Conservation (phyloP, 2,797 vertebrate genomes). For the Lepus oiostolus region DNA sequence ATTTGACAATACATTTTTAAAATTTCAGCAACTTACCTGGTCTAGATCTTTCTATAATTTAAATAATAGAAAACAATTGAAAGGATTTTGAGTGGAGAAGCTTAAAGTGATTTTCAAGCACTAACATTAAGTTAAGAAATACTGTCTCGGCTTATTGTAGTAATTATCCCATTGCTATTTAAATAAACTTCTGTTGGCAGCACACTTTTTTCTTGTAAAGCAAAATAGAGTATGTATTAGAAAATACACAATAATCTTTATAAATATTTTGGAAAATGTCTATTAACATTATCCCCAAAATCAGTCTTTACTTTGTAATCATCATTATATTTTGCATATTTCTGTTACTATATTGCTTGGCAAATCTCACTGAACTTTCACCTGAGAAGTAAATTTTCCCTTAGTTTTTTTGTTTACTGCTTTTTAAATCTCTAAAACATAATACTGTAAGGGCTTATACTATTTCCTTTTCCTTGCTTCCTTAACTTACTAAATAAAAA, state of each 20-base stretch:
- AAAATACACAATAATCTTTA: constrained; percentile 65
- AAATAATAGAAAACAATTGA: constrained; percentile 59
- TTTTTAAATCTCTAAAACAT: constrained; percentile 45
- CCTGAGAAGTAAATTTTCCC: neutral
- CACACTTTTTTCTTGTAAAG: constrained; percentile 78
- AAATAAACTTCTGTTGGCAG: constrained; percentile 81
- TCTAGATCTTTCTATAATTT: constrained; percentile 20
- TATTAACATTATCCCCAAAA: constrained; percentile 28
- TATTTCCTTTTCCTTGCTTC: constrained; percentile 27
- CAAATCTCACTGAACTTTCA: constrained; percentile 31
- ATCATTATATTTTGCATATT: constrained; percentile 22
- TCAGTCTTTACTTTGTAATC: neutral
- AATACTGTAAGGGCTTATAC: neutral
- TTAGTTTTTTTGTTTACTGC: constrained; percentile 9
- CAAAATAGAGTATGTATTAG: constrained; percentile 64
- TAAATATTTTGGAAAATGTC: constrained; percentile 82
- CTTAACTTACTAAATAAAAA: constrained; percentile 48
- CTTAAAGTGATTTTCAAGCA: constrained; percentile 34
- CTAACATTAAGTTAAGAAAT: constrained; percentile 61
- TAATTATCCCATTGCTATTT: constrained; percentile 84
- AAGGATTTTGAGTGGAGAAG: neutral
- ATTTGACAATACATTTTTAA: neutral
- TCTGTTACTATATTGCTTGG: neutral
- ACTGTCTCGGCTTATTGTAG: constrained; percentile 73
- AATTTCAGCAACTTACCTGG: neutral